A percentile compares a stretch with the other conserved stretches of the same genome.
Evolutionary conservation across 2,888 invertebrate species (phyloP).

Genomic region (Eupithecia insigniata): DNA sequence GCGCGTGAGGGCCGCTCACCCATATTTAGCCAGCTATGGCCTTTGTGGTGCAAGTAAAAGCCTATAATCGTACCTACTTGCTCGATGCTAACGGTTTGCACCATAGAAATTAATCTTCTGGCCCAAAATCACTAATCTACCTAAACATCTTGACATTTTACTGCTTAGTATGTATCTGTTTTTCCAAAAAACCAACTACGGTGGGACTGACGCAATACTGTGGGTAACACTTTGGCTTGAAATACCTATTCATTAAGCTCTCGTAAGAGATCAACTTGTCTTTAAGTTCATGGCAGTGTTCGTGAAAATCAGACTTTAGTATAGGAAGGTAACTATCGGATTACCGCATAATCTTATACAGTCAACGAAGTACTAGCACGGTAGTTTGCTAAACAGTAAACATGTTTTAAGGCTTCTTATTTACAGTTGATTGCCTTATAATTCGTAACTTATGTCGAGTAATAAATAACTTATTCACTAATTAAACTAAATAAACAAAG

Average conservation of each 20-base stretch:
- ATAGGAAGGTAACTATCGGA: not conserved
- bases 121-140: not conserved
- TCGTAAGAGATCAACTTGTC: not conserved
- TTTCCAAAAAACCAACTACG: slow-evolving; percentile 19
- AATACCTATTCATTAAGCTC: slow-evolving; percentile 22
- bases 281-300: not conserved
- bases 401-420: not conserved
- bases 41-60: no score
- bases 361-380: not conserved
- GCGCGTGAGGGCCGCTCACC: no score
- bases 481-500: slow-evolving; percentile 1
- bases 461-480: slow-evolving; percentile 7
- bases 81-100: not conserved
- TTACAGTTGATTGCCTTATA: slow-evolving; percentile 2
- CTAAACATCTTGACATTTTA: not conserved
- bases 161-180: not conserved
- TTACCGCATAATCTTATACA: not conserved
- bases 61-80: not conserved
- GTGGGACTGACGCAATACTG: slow-evolving; percentile 36
- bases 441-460: not conserved
- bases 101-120: not conserved
- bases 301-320: not conserved
- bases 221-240: slow-evolving; percentile 37
- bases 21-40: no score
- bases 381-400: not conserved